These are phyloP conservation scores for Holothuria scabra DNA, from an alignment of 53 echinoderm and acorn worm genomes.

Conservation along the genomic window DNA sequence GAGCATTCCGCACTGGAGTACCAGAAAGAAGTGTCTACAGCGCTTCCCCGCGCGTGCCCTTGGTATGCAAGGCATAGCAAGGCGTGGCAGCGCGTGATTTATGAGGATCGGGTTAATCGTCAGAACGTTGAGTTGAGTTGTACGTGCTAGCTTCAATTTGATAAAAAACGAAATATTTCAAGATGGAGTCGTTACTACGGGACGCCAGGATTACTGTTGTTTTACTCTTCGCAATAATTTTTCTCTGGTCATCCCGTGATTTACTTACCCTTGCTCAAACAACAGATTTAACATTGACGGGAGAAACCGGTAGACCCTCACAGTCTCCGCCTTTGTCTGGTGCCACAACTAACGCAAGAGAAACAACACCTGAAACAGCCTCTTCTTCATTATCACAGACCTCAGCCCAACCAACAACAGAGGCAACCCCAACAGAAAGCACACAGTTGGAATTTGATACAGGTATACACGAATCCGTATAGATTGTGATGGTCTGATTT, in stretches of 20 bases:
- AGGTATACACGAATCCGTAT: no score
- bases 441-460: conserved; percentile 18
- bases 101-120: no score
- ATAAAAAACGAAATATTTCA: neutral
- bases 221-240: neutral
- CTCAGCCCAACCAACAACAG: neutral
- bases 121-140: no score
- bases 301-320: neutral
- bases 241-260: no score
- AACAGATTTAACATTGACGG: neutral
- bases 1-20: no score
- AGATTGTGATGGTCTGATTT: no score
- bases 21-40: no score
- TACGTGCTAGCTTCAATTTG: no score
- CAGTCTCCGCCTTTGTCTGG: neutral
- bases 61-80: no score
- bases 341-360: neutral
- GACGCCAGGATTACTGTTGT: neutral
- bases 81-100: no score
- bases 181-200: neutral
- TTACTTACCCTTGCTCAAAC: neutral
- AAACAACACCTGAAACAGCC: neutral
- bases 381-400: neutral
- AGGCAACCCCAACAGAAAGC: conserved; percentile 8
- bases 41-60: no score